Conservation (phyloP, 2,113 vertebrate genomes). For the Mellivora capensis region DNA sequence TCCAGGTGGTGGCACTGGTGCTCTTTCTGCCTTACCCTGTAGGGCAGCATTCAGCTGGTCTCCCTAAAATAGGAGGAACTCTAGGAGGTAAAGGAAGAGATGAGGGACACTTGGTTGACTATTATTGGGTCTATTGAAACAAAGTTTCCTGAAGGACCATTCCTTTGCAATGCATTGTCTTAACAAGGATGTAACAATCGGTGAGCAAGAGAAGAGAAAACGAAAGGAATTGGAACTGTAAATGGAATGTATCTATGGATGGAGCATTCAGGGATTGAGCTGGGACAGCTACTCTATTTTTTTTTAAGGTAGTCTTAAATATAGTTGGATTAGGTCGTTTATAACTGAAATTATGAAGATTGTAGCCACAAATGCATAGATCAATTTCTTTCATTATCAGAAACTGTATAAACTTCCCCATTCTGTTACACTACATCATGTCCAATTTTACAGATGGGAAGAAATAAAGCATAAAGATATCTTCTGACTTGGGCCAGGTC, state of each 20-base stretch:
- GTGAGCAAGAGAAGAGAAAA: not conserved
- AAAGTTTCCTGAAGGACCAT: not conserved
- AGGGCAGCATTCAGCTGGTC: not conserved
- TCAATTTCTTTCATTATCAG: not conserved
- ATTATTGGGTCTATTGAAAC: not conserved
- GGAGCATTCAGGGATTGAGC: not conserved
- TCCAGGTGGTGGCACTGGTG: conserved; percentile 76
- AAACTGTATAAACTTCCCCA: not conserved
- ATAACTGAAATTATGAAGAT: not conserved
- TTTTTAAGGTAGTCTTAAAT: not conserved
- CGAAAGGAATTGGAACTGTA: not conserved
- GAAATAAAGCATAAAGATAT: not conserved
- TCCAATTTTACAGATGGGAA: not conserved
- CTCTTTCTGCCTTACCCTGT: conserved; percentile 65
- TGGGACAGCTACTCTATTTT: not conserved
- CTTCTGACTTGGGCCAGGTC: not conserved
- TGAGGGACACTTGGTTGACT: not conserved
- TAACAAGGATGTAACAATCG: not conserved
- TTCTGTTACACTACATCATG: not conserved
- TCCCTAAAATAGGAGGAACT: not conserved
- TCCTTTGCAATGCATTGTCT: not conserved
- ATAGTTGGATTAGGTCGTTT: not conserved
- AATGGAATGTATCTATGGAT: not conserved
- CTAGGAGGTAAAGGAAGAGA: not conserved
- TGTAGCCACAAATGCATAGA: not conserved